Evolutionary conservation across 2,797 vertebrate species (phyloP), one percentile per base, ranked within the genome.

Genomic region (Heteromormyrus szaboi): DNA sequence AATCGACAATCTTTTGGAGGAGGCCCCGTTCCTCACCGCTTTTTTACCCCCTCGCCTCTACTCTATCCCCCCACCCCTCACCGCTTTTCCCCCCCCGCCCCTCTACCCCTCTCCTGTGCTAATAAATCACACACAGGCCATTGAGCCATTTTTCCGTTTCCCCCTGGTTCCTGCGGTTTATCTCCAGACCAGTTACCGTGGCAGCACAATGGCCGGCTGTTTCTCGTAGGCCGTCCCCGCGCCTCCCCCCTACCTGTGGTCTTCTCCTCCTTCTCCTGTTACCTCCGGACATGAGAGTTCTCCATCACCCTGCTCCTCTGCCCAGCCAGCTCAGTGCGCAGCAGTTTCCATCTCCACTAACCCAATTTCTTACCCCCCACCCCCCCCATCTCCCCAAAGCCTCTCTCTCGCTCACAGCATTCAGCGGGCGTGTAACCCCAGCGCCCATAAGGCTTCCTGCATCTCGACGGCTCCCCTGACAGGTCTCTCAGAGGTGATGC

Each of bases 321-420:
- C 33, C 33, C n/a, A 54, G 72, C 50, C 65, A 29, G 46, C 25
- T 85, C 41, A 46, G 48, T 54, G 86, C 46, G 29, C 51, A 54
- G n/a, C 90, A 46, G 19, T 53, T 89, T 90, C 87, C 76, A 56
- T 81, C n/a, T 44, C 56, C 19, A n/a, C 4, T 89, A 53, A 84
- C 86, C 53, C 72, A 37, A 62, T 84, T 87, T 87, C 81, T 84
- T 53, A 84, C 76, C n/a, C 37, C 7, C 33, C 51, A 14, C 54
- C 14, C 62, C 62, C 33, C 86, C 37, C 37, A 19, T n/a, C 29
- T 33, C 29, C 33, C 33, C 68, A 76, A 41, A 44, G 50, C 84
- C 51, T 44, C 88, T 62, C 88, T 84, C 51, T 11, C 37, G 3
- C 51, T 33, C 33, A 6, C 87, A 25, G 48, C 33, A 53, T 33